A percentile compares a stretch with the other conserved stretches of the same genome.
These are phyloP conservation scores for Loris lydekkerianus DNA, from an alignment of 2,797 vertebrate species.

Conservation along the genomic window DNA sequence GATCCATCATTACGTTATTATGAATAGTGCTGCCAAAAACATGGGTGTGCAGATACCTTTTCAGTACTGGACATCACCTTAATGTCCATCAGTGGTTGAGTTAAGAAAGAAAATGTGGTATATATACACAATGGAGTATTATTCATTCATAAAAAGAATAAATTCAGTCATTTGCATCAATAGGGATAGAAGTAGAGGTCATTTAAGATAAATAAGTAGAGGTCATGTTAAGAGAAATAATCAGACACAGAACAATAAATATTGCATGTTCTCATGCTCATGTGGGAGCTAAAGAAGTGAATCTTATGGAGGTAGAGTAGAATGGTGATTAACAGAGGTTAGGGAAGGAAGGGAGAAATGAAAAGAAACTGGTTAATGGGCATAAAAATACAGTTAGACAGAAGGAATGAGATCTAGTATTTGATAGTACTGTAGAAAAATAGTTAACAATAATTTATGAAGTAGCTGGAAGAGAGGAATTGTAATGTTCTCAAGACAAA, in stretches of 20 bases:
- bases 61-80: not conserved
- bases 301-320: not conserved
- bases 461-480: not conserved
- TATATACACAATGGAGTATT: not conserved
- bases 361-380: not conserved
- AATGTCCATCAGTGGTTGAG: not conserved
- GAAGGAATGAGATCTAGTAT: not conserved
- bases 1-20: not conserved
- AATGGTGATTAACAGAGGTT: not conserved
- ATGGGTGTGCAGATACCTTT: too few relatives aligned
- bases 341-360: not conserved
- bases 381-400: not conserved
- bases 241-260: not conserved
- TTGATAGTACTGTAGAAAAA: not conserved
- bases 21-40: too few relatives aligned
- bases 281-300: not conserved
- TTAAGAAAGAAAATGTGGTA: not conserved
- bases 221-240: not conserved
- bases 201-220: not conserved
- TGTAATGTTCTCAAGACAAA: not conserved
- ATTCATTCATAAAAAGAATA: not conserved
- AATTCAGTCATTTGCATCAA: not conserved
- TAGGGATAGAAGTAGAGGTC: not conserved
- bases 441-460: not conserved
- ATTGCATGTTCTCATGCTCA: not conserved